Conservation (phyloP, 2,888 invertebrate species). For the Ormia ochracea region DNA sequence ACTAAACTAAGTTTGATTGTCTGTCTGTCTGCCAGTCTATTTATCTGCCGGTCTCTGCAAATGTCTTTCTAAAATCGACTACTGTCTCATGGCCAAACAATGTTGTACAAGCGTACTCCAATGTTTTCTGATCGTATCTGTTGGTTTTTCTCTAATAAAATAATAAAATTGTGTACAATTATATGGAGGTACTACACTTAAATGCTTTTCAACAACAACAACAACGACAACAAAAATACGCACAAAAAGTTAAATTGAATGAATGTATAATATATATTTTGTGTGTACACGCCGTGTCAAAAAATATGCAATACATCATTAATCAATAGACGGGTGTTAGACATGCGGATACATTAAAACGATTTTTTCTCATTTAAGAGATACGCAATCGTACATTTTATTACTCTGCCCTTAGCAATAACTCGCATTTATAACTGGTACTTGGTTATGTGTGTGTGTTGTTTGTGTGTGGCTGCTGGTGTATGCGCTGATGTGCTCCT, state of each 20-base stretch:
- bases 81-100: conserved; percentile 7
- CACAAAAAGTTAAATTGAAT: conserved; percentile 57
- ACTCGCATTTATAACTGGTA: neutral
- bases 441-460: no score
- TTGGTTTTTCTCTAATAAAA: conserved; percentile 56
- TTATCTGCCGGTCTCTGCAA: conserved; percentile 21
- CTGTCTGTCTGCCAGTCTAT: neutral
- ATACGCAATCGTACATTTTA: conserved; percentile 23
- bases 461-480: neutral
- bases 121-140: conserved; percentile 11
- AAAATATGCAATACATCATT: conserved; percentile 56
- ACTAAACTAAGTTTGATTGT: neutral
- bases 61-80: conserved; percentile 19
- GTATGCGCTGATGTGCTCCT: neutral
- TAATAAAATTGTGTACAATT: conserved; percentile 60
- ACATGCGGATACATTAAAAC: conserved; percentile 4
- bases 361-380: neutral
- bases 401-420: neutral
- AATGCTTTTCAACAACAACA: conserved; percentile 2
- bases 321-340: conserved; percentile 41
- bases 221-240: conserved; percentile 39
- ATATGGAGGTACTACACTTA: conserved; percentile 56
- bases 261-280: no score
- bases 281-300: conserved; percentile 51
- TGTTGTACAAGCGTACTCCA: conserved; percentile 5